Conservation (phyloP, 2,888 invertebrate genomes). For the Amitus sp. region DNA sequence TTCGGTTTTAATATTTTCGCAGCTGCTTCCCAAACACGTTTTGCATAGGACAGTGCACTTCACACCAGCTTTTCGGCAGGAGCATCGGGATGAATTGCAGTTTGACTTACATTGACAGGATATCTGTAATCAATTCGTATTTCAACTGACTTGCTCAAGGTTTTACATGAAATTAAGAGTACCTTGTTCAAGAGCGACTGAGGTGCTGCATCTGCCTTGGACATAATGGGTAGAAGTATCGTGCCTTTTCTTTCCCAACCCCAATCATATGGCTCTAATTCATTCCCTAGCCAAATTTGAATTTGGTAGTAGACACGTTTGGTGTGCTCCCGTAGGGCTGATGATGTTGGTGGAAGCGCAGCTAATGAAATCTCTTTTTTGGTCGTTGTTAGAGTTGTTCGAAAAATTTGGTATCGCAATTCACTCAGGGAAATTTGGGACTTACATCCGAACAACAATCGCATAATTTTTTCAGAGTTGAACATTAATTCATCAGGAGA, state of each 20-base stretch:
- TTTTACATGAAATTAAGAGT: background rate
- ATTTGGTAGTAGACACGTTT: too few relatives aligned
- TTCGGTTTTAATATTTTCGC: background rate
- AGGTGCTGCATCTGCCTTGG: background rate
- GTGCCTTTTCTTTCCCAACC: background rate
- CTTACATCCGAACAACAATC: too few relatives aligned
- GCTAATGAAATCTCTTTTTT: too few relatives aligned
- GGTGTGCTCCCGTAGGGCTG: too few relatives aligned
- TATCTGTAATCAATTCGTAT: background rate
- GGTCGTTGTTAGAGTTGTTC: too few relatives aligned
- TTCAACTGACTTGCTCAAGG: background rate
- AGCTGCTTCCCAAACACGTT: background rate
- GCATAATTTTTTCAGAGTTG: too few relatives aligned
- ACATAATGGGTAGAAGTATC: background rate
- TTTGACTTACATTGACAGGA: background rate
- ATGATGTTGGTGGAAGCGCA: too few relatives aligned
- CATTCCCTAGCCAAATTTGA: background rate
- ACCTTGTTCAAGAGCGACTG: background rate
- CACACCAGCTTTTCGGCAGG: conserved; percentile 3
- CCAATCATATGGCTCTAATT: background rate
- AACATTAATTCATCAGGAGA: too few relatives aligned
- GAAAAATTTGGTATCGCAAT: too few relatives aligned
- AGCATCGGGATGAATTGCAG: background rate
- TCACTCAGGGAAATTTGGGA: too few relatives aligned
- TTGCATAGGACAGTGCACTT: background rate